These are phyloP conservation scores for Dendrophyllia cribrosa DNA, from an alignment of 64 coral and sea anemone species.

Conservation along the genomic window DNA sequence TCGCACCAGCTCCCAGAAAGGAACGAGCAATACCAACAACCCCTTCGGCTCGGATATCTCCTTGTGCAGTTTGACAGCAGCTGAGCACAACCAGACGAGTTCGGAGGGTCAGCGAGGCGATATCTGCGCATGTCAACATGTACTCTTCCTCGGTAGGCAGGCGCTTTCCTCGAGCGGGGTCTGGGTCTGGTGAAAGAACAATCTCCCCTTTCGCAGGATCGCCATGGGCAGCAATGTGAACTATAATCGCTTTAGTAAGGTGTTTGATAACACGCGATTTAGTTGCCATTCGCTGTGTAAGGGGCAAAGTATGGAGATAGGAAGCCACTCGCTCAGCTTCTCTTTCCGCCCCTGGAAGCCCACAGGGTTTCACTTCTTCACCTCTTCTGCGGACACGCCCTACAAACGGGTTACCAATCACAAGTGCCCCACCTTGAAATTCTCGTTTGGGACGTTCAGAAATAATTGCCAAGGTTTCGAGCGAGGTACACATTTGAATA, in stretches of 20 bases:
- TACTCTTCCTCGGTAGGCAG: slow-evolving; percentile 26
- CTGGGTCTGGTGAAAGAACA: slow-evolving; percentile 16
- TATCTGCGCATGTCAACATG: slow-evolving; percentile 25
- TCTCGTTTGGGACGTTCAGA: slow-evolving; percentile 10
- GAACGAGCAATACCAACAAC: slow-evolving; percentile 16
- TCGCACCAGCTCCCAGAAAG: slow-evolving; percentile 27
- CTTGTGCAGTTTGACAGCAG: slow-evolving; percentile 12
- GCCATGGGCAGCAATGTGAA: slow-evolving; percentile 43
- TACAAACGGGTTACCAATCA: slow-evolving; percentile 31
- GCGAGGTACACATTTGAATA: slow-evolving; percentile 16
- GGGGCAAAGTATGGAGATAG: not conserved
- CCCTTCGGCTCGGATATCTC: slow-evolving; percentile 35
- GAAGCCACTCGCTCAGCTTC: slow-evolving; percentile 19
- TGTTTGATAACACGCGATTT: not conserved
- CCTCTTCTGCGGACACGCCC: slow-evolving; percentile 18
- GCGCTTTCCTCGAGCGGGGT: not conserved
- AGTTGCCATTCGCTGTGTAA: slow-evolving; percentile 16
- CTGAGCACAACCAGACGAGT: slow-evolving; percentile 33
- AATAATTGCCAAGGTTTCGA: slow-evolving; percentile 5
- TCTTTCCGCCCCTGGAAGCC: slow-evolving; percentile 14
- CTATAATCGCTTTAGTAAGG: not conserved
- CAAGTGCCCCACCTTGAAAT: slow-evolving; percentile 6
- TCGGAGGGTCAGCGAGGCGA: not conserved
- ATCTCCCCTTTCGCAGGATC: slow-evolving; percentile 4
- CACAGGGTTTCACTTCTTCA: not conserved